phyloP scores from a whole-genome alignment of 2,888 invertebrate species.

The Chrysolina oricalcia region DNA sequence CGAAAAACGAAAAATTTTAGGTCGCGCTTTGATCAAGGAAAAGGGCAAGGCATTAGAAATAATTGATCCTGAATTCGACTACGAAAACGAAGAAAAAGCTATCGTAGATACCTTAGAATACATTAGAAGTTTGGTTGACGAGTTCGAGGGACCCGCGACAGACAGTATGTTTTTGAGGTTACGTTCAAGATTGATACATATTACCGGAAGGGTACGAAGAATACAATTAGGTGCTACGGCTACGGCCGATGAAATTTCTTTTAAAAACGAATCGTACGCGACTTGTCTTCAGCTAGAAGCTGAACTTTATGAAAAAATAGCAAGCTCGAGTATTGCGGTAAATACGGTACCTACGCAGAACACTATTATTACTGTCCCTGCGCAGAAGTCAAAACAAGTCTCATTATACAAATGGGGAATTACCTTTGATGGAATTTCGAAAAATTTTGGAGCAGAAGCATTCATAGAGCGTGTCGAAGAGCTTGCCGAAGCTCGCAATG shows the following conservation, averaged over 20 bases:
- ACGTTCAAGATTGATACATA: not conserved
- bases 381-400: not conserved
- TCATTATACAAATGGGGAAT: not conserved
- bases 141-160: not conserved
- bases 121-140: not conserved
- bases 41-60: not conserved
- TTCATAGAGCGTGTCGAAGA: slow-evolving; percentile 23
- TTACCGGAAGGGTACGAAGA: not conserved
- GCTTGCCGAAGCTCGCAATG: slow-evolving; percentile 11
- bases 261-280: not conserved
- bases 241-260: not conserved
- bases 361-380: not conserved
- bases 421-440: slow-evolving; percentile 20
- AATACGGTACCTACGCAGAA: no score
- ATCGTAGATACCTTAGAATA: not conserved
- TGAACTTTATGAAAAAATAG: not conserved
- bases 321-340: not conserved
- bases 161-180: slow-evolving; percentile 1
- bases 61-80: slow-evolving; percentile 20
- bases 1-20: slow-evolving; percentile 28
- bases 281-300: not conserved
- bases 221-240: not conserved
- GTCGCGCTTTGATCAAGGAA: slow-evolving; percentile 17
- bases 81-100: not conserved
- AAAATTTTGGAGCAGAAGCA: not conserved